Evolutionary conservation across 2,113 vertebrate species (phyloP).

Genomic region (Caretta caretta): DNA sequence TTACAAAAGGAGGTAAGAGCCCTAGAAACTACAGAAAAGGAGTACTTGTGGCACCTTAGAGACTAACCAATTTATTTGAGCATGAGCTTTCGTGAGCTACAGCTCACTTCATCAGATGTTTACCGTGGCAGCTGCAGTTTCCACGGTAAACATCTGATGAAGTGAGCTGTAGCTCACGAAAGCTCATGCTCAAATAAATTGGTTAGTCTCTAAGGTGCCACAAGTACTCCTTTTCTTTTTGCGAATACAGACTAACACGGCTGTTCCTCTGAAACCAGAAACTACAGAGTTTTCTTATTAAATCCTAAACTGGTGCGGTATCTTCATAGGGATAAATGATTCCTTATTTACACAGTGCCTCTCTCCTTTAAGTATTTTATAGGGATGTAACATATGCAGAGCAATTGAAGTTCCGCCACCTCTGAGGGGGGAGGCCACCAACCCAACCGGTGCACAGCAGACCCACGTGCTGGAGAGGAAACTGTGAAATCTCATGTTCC

Average conservation of each 20-base stretch:
- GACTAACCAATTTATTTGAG: too few species aligned
- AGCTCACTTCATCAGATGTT: too few species aligned
- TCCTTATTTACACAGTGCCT: background rate
- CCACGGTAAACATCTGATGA: too few species aligned
- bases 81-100: too few species aligned
- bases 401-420: background rate
- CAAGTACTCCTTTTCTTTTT: too few species aligned
- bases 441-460: background rate
- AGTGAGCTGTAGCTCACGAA: too few species aligned
- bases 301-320: background rate
- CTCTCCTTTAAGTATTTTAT: background rate
- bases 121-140: too few species aligned
- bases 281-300: background rate
- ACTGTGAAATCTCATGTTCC: background rate
- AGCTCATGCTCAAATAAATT: too few species aligned
- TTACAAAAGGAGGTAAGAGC: background rate
- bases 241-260: too few species aligned
- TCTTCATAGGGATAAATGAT: background rate
- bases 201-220: too few species aligned
- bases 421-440: background rate
- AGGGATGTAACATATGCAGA: fast-evolving
- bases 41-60: too few species aligned
- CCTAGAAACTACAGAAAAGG: background rate
- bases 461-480: background rate
- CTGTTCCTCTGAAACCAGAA: too few species aligned